Conservation (phyloP, 2,113 vertebrate genomes). For the Typhlomys cinereus region DNA sequence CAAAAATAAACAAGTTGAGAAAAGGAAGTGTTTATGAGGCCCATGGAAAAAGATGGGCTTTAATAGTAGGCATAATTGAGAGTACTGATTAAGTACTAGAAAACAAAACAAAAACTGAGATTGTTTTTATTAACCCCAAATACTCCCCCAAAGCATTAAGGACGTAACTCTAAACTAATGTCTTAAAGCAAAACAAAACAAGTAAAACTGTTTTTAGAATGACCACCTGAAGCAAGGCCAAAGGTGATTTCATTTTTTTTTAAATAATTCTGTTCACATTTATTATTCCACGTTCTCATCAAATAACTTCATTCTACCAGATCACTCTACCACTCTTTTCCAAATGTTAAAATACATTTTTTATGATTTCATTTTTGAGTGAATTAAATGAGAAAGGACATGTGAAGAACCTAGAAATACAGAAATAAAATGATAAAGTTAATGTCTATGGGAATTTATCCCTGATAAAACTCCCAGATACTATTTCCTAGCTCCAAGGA, state of each 20-base stretch:
- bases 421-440: not conserved
- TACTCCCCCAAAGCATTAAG: not conserved
- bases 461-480: no score
- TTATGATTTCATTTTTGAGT: not conserved
- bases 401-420: not conserved
- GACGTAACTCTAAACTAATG: not conserved
- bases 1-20: not conserved
- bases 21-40: not conserved
- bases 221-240: not conserved
- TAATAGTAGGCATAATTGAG: not conserved
- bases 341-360: no score
- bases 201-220: not conserved
- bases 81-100: no score
- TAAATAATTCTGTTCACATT: no score
- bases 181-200: not conserved
- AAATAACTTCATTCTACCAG: no score
- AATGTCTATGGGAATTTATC: not conserved
- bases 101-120: no score
- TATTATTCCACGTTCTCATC: no score
- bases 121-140: not conserved
- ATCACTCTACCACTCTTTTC: no score
- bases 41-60: not conserved
- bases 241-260: not conserved
- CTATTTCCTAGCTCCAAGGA: no score
- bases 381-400: not conserved